A percentile compares a stretch with the other conserved stretches of the same genome.
Evolutionary conservation across 2,113 vertebrate genomes (phyloP).

Genomic region (Chaetops frenatus): DNA sequence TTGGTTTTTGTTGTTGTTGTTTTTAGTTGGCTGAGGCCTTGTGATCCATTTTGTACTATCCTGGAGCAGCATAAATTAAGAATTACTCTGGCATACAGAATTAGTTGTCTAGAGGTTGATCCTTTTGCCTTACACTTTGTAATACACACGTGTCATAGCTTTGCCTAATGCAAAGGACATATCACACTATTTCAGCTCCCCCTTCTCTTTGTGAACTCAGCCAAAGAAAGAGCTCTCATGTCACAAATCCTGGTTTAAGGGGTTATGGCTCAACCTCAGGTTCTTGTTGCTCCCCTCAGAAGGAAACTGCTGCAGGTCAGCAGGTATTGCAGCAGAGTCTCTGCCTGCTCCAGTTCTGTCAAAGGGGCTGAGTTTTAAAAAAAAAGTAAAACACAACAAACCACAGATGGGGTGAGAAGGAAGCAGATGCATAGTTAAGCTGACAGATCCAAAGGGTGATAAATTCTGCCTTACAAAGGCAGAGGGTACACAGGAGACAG

Average conservation of each 20-base stretch:
- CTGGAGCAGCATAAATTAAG: background rate
- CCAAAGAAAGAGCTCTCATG: background rate
- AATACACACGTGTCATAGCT: background rate
- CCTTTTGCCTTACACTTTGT: background rate
- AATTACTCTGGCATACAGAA: background rate
- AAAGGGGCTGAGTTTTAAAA: background rate
- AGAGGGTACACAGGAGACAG: background rate
- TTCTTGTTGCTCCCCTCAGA: background rate
- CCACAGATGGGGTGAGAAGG: background rate
- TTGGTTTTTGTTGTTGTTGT: too few species aligned
- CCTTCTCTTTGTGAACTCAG: background rate
- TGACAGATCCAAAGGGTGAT: conserved; percentile 2
- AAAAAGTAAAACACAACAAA: background rate
- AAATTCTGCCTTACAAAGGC: background rate
- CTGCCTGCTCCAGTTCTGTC: background rate
- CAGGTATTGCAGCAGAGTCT: background rate
- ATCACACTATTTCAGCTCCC: background rate
- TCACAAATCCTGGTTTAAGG: background rate
- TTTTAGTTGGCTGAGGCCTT: background rate
- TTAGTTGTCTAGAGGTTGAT: background rate
- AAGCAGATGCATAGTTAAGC: conserved; percentile 26
- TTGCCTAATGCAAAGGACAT: background rate
- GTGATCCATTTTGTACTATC: background rate
- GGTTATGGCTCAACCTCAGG: background rate
- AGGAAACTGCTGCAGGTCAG: background rate